Percentiles rank a stretch among this genome's conserved stretches.
These are phyloP conservation scores for Peromyscus aztecus DNA, from an alignment of 2,797 vertebrate genomes.

Conservation along the genomic window DNA sequence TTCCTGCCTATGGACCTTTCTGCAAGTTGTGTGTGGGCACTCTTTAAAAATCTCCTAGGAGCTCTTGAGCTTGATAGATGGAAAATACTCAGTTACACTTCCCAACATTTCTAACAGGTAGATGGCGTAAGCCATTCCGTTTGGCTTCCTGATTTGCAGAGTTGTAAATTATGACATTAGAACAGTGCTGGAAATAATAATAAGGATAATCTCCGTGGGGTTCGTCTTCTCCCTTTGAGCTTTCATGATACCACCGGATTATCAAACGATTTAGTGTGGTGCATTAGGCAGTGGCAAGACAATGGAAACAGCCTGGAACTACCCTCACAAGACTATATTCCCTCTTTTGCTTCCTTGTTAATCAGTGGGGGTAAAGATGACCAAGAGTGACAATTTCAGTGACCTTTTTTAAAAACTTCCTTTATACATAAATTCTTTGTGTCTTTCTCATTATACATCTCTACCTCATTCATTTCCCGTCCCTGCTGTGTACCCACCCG, in stretches of 20 bases:
- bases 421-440: neutral
- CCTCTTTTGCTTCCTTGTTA: neutral
- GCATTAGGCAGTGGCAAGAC: neutral
- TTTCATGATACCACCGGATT: neutral
- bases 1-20: neutral
- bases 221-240: neutral
- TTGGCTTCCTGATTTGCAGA: neutral
- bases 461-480: neutral
- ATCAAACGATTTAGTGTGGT: conserved; percentile 12
- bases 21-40: neutral
- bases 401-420: neutral
- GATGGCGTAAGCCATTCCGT: neutral
- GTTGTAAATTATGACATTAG: neutral
- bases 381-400: neutral
- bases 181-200: neutral
- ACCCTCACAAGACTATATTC: neutral
- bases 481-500: neutral
- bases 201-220: neutral
- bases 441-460: neutral
- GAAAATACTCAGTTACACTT: conserved; percentile 42
- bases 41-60: neutral
- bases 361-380: neutral
- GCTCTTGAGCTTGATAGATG: neutral
- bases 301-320: neutral
- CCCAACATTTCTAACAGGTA: neutral